Base-by-base conservation (phyloP, 2,113 vertebrate genomes). In the Poeciliopsis retropinna region DNA sequence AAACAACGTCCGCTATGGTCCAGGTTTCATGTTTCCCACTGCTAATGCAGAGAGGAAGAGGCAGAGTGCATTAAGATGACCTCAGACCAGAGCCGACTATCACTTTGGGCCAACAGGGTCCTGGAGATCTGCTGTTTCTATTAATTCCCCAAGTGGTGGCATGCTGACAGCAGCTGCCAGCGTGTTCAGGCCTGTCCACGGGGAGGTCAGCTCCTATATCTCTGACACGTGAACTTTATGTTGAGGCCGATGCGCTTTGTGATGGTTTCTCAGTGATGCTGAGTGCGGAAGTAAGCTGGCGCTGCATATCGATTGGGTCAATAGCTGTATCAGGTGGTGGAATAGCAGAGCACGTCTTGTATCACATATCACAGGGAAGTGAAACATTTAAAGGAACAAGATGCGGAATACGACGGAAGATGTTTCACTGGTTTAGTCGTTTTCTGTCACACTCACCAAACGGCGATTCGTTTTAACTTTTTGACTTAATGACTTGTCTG, bases 101-200 rank as follows among this genome's bases (percentile, higher is more conserved):
- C 85, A 85, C 76, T 75, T 83, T 72, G 85, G 78, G 64, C 83
- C 77, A 82, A 87, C 83, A 67, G 70, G 76, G 85, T 92, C 92
- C 92, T 82, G 78, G 86, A 91, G 91, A 89, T 85, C 87, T 82
- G 81, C 80, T 87, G 84, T 82, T 91, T 88, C 92, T 93, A 90
- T 93, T 91, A 90, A 92, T 92, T 91, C 88, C 84, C 81, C 73
- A 61, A 76, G 75, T 76, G 73, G 73, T 84, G 90, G 88, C 87
- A 60, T 32, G 27, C 77, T 88, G 85, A 87, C 89, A 93, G 88
- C 92, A 89, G 92, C 89, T 88, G 89, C 83, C 79, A 68, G 87
- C 91, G 1, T 93, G 92, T 91, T 83, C 72, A 54, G 88, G 88
- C 92, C 71, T 86, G 91, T 88, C 84, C 72, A 63, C 19, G 17